Evolutionary conservation across 1,140 invertebrate species (phyloP).

Genomic region (Drosophila asahinai): DNA sequence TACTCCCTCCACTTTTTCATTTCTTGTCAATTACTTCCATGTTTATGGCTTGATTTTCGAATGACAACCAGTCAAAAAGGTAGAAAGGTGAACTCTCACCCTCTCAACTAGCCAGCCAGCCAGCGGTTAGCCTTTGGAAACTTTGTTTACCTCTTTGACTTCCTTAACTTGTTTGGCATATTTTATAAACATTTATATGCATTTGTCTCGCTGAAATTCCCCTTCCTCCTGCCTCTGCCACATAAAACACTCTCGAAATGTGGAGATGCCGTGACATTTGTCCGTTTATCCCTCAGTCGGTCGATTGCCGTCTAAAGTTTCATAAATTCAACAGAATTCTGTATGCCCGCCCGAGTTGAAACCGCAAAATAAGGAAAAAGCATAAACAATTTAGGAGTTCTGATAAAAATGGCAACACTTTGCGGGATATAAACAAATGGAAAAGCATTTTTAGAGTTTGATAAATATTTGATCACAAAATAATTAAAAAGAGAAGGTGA

Average conservation of each 20-base stretch:
- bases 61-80: slow-evolving; percentile 3
- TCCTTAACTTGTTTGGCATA: slow-evolving; percentile 39
- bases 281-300: slow-evolving; percentile 49
- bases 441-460: not conserved
- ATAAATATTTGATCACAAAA: not conserved
- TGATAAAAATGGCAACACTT: slow-evolving; percentile 11
- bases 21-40: not conserved
- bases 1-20: not conserved
- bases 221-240: not conserved
- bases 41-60: slow-evolving; percentile 2
- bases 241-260: slow-evolving; percentile 46
- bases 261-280: slow-evolving; percentile 55
- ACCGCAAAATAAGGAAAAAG: not conserved
- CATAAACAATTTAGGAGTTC: slow-evolving; percentile 27
- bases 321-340: slow-evolving; percentile 79
- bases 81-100: not conserved
- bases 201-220: not conserved
- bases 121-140: not conserved
- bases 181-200: slow-evolving; percentile 5
- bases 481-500: not conserved
- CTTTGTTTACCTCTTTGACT: slow-evolving; percentile 24
- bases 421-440: not conserved
- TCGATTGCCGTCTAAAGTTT: slow-evolving; percentile 70
- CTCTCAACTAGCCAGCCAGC: not conserved
- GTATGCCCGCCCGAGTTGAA: slow-evolving; percentile 36